A percentile compares a stretch with the other conserved stretches of the same genome.
These are phyloP conservation scores for Sinonovacula constricta DNA, from an alignment of 1,140 invertebrate genomes.

Conservation along the genomic window DNA sequence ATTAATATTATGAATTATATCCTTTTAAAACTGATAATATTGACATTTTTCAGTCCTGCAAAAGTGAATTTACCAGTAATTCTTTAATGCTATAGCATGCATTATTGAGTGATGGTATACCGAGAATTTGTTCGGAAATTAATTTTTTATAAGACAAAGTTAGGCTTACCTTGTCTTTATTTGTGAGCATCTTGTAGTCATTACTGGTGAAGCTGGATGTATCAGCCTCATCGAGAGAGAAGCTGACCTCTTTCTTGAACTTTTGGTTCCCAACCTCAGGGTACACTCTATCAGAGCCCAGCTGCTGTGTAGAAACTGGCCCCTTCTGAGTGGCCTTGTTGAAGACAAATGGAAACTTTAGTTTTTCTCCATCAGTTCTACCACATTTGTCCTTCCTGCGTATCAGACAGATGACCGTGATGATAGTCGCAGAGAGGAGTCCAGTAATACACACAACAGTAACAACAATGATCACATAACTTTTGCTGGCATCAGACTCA, in stretches of 20 bases:
- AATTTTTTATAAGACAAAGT: no score
- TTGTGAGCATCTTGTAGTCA: constrained; percentile 10
- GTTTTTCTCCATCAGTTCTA: neutral
- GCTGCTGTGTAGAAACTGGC: neutral
- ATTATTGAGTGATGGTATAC: no score
- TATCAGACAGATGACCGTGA: constrained; percentile 65
- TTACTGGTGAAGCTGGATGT: constrained; percentile 39
- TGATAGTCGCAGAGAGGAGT: constrained; percentile 61
- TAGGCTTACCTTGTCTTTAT: neutral
- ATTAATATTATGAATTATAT: no score
- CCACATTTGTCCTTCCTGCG: constrained; percentile 54
- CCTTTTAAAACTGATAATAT: no score
- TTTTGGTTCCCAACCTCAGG: constrained; percentile 13
- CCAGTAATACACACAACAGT: constrained; percentile 63
- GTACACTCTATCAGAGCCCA: constrained; percentile 31
- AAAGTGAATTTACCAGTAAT: no score
- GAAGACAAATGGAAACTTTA: neutral
- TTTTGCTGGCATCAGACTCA: constrained; percentile 36
- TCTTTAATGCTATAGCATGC: no score
- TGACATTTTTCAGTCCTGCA: no score
- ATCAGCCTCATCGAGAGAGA: constrained; percentile 42
- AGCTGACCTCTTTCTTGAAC: constrained; percentile 51
- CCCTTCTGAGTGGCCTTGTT: constrained; percentile 2
- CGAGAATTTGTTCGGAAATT: no score
- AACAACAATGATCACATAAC: constrained; percentile 64